Evolutionary conservation across 2,888 invertebrate species (phyloP).

Genomic region (Ptilodon capucinus): DNA sequence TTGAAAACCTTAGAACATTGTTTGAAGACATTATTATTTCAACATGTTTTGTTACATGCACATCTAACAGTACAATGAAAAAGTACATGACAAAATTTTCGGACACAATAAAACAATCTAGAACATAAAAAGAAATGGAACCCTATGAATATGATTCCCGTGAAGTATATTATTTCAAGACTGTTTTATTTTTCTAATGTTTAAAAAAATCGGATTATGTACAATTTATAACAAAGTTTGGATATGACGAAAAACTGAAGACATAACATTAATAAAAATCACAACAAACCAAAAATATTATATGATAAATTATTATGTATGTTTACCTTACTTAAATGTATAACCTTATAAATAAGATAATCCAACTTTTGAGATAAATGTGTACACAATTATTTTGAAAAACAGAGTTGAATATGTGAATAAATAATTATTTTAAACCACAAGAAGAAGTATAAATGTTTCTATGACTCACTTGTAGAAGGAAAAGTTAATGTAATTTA

Average conservation of each 20-base stretch:
- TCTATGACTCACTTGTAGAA: constrained; percentile 5
- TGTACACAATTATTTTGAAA: constrained; percentile 11
- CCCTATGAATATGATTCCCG: background rate
- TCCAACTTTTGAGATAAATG: background rate
- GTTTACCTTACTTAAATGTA: too few relatives aligned
- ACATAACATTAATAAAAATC: too few relatives aligned
- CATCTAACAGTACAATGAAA: constrained; percentile 30
- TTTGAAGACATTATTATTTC: constrained; percentile 59
- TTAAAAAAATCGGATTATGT: constrained; percentile 12
- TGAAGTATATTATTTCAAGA: constrained; percentile 12
- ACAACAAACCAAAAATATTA: too few relatives aligned
- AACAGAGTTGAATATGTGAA: background rate
- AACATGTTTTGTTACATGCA: constrained; percentile 54
- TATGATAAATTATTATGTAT: too few relatives aligned
- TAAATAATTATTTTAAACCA: background rate
- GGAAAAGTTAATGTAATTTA: background rate
- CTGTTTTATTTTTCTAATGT: constrained; percentile 14
- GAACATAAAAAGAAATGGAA: too few relatives aligned
- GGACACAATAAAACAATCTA: constrained; percentile 12
- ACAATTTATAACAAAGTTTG: constrained; percentile 4
- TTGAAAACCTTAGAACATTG: constrained; percentile 78
- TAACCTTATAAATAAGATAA: background rate
- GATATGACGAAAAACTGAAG: too few relatives aligned
- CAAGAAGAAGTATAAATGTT: background rate
- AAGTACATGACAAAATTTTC: background rate